These are phyloP conservation scores for Corbicula japonica DNA, from an alignment of 2,888 invertebrate genomes.

Conservation along the genomic window DNA sequence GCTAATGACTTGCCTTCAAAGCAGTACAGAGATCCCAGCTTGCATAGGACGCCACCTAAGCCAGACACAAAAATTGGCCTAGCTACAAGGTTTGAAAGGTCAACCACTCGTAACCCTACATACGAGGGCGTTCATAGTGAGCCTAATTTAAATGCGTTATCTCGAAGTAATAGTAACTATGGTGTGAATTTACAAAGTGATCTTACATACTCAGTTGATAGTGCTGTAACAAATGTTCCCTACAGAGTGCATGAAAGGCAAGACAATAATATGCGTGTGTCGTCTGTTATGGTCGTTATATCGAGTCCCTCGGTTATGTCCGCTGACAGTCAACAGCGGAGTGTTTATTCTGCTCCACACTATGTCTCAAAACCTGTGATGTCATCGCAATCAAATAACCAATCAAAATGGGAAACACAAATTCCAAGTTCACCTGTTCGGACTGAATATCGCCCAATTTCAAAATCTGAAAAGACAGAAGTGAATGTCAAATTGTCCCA, in stretches of 20 bases:
- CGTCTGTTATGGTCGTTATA: slow-evolving; percentile 64
- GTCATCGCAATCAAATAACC: slow-evolving; percentile 30
- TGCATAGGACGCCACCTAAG: slow-evolving; percentile 78
- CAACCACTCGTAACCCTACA: slow-evolving; percentile 55
- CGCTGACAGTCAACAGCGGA: slow-evolving; percentile 55
- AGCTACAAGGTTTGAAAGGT: slow-evolving; percentile 83
- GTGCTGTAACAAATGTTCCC: slow-evolving; percentile 35
- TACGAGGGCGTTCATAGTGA: slow-evolving; percentile 50
- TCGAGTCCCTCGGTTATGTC: slow-evolving; percentile 67
- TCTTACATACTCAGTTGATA: slow-evolving; percentile 60
- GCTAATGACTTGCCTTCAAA: slow-evolving; percentile 65
- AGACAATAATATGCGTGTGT: slow-evolving; percentile 54
- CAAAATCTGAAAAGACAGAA: slow-evolving; percentile 78
- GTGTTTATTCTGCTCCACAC: slow-evolving; percentile 41
- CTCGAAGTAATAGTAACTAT: slow-evolving; percentile 23
- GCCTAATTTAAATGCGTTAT: slow-evolving; percentile 27
- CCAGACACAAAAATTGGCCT: slow-evolving; percentile 83
- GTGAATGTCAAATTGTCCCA: slow-evolving; percentile 71
- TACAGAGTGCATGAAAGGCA: slow-evolving; percentile 6
- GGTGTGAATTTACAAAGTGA: slow-evolving; percentile 59
- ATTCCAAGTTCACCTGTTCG: slow-evolving; percentile 10
- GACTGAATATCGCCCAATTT: slow-evolving; percentile 66
- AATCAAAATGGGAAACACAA: slow-evolving; percentile 39
- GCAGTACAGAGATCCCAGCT: slow-evolving; percentile 81
- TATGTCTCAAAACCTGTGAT: slow-evolving; percentile 53